Percentiles rank a stretch among this genome's conserved stretches.
Evolutionary conservation across 2,888 invertebrate genomes (phyloP).

Genomic region (Unio delphinus): DNA sequence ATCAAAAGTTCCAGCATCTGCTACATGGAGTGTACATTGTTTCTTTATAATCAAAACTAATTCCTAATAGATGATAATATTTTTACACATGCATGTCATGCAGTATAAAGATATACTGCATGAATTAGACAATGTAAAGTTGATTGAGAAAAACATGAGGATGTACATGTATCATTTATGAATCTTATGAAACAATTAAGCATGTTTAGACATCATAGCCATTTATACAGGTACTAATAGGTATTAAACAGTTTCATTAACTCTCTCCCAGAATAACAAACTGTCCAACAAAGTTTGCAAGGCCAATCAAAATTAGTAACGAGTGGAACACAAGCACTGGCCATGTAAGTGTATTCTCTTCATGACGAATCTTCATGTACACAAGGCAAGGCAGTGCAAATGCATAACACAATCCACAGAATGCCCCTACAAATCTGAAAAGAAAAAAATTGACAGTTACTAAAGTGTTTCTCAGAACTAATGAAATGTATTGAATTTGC

Average conservation of each 20-base stretch:
- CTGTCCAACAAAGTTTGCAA: conserved; percentile 84
- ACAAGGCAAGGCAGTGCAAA: conserved; percentile 88
- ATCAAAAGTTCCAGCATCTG: too few species aligned
- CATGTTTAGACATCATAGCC: too few species aligned
- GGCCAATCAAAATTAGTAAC: conserved; percentile 81
- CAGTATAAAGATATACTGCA: too few species aligned
- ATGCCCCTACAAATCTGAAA: conserved; percentile 87
- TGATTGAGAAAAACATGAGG: too few species aligned
- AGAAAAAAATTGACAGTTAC: conserved; percentile 2
- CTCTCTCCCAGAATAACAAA: conserved; percentile 73
- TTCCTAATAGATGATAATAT: not conserved
- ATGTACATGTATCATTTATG: too few species aligned
- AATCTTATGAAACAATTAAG: too few species aligned
- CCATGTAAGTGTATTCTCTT: conserved; percentile 76
- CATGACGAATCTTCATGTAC: conserved; percentile 80
- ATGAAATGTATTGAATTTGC: not conserved
- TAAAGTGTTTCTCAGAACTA: not conserved
- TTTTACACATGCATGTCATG: not conserved
- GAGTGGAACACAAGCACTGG: conserved; percentile 77
- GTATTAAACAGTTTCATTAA: not conserved
- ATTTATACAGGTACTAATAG: too few species aligned
- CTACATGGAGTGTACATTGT: not conserved
- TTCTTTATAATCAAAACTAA: not conserved
- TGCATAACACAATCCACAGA: conserved; percentile 89
- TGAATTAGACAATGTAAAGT: too few species aligned